Evolutionary conservation across 2,113 vertebrate species (phyloP), one percentile per base, ranked within the genome.

Genomic region (Scytalopus superciliaris): DNA sequence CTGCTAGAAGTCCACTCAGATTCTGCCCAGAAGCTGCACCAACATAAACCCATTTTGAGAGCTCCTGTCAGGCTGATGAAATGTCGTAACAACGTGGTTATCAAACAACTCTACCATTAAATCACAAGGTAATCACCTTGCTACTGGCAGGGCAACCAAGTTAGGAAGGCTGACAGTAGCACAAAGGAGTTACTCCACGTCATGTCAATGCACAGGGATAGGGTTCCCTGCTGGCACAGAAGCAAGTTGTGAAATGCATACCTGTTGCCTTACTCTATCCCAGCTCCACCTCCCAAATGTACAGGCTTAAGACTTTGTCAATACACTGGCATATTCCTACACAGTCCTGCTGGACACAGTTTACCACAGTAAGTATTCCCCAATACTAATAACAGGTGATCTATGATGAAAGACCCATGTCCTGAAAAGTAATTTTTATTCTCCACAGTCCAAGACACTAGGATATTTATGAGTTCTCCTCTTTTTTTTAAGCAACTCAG

Each of bases 371-470:
- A 39, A 55, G 33, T 23, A 50, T 67, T 77, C 50, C 80, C 22
- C 55, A 70, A 0, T 12, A 42, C 25, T 47, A 82, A 27, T 31
- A 74, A 60, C 1, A 10, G 24, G 14, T 35, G 59, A 35, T 53
- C 17, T 59, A 6, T 0, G 0, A 74, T 35, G 7, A 59, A 93
- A 81, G 42, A 63, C 6, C 13, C 14, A 7, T 28, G 30, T 17
- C 37, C 74, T 75, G 66, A 56, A 88, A 82, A 8, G 31, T 17
- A 37, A 39, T 28, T 69, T 90, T 80, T 81, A 12, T 39, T 77
- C 44, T 83, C 56, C n/a, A 33, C 28, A 73, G 30, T 40, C 60
- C 35, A 66, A 87, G 40, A 78, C 12, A 84, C 15, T 15, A 59
- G 9, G 9, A 28, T 19, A 53, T 30, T 60, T 64, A 72, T 4